Evolutionary conservation across 2,113 vertebrate genomes (phyloP).

Genomic region (Sisor rabdophorus): DNA sequence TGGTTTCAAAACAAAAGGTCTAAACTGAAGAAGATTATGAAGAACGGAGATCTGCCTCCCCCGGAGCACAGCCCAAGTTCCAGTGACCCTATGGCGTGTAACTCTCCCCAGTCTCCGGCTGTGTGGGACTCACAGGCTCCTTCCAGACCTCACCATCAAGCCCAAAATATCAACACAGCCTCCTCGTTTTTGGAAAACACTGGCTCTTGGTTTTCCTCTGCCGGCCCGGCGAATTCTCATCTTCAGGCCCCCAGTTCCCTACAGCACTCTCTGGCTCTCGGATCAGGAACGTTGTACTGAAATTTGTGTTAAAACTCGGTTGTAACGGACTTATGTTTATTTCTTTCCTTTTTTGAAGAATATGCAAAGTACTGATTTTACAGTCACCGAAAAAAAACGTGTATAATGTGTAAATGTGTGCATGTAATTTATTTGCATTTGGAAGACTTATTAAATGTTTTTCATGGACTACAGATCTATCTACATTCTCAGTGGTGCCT

Average conservation of each 20-base stretch:
- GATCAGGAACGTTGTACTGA: constrained; percentile 98
- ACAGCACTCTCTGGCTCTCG: constrained; percentile 92
- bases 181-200: constrained; percentile 91
- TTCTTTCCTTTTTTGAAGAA: constrained; percentile 85
- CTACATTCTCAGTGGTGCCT: constrained; percentile 87
- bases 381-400: constrained; percentile 79
- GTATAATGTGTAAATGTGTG: constrained; percentile 98
- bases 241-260: constrained; percentile 87
- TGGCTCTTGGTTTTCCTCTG: constrained; percentile 84
- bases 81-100: constrained; percentile 99
- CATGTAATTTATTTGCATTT: constrained; percentile 99
- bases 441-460: constrained; percentile 83
- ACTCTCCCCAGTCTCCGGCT: constrained; percentile 98
- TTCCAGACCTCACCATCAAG: constrained; percentile 79
- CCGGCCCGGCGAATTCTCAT: constrained; percentile 81
- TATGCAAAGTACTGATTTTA: constrained; percentile 84
- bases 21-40: constrained; percentile 99
- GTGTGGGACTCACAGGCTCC: constrained; percentile 94
- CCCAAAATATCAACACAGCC: constrained; percentile 83
- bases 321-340: constrained; percentile 83
- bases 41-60: constrained; percentile 94
- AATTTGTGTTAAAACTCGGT: constrained; percentile 55
- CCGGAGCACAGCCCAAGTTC: constrained; percentile 98
- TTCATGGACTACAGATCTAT: constrained; percentile 83
- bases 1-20: constrained; percentile 99